Base-by-base conservation (phyloP, 2,888 invertebrate species). In the Listrodromus nycthemerus region DNA sequence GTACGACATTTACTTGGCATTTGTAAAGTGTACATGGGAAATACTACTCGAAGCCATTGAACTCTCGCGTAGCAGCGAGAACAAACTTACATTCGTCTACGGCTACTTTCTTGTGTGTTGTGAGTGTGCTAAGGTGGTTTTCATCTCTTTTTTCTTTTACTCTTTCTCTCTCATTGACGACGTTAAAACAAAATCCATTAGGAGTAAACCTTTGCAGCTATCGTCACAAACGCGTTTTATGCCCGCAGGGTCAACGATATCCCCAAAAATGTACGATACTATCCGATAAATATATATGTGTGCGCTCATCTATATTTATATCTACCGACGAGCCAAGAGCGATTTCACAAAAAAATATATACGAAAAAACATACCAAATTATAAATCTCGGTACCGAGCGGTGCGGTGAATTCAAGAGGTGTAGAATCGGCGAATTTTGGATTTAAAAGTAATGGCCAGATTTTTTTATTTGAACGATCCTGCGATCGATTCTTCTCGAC, bases 331-430 rank as follows among this genome's bases (percentile, higher is more conserved):
- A 83, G 67, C 79, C 80, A 48, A 80, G 73, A 73, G 82, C 86
- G 82, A 88, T 86, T 86, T 82, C 58, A 58, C 66, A 58, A 71
- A 13, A 45, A 66, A 73, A 73, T n/a, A 70, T 52, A 63, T 71
- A 83, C 79, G 80, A 75, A 77, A 85, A 84, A 86, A 87, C 80
- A 80, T 85, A 86, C 78, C 77, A 74, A 82, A 70, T 80, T 69
- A 86, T 84, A 82, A 80, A 41, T 79, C 78, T 75, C 76, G 70
- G 80, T 75, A 65, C 80, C 85, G 85, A 85, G 70, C 82, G 77
- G 77, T 84, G 84, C 74, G 82, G 77, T 82, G 79, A 84, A 80
- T 80, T 74, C 52, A 81, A 79, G 67, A 84, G 80, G 82, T 81
- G 71, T 79, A 76, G 80, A 84, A 84, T 86, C 86, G 84, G 82